phyloP scores from a whole-genome alignment of 1,140 invertebrate genomes.

The Sinonovacula constricta region DNA sequence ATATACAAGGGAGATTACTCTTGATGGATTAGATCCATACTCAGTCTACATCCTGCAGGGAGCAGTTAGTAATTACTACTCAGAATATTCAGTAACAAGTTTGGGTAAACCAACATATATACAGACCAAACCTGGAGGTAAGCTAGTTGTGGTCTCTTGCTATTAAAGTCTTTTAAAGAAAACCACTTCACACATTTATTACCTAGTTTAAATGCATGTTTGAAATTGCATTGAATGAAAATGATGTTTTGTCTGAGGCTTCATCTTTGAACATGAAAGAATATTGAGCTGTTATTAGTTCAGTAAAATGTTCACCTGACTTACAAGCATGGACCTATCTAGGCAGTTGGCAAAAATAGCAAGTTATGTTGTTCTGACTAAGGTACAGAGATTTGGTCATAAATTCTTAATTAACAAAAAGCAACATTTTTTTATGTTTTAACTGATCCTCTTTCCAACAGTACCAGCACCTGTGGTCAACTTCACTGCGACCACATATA shows the following conservation, averaged over 20 bases:
- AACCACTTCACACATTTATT: background rate
- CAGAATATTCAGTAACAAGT: constrained; percentile 81
- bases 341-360: background rate
- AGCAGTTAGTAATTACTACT: constrained; percentile 88
- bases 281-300: background rate
- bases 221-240: background rate
- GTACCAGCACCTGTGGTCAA: constrained; percentile 87
- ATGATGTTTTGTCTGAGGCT: background rate
- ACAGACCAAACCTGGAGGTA: constrained; percentile 88
- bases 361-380: background rate
- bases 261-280: background rate
- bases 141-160: constrained; percentile 5
- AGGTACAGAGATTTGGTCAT: background rate
- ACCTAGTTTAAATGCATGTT: background rate
- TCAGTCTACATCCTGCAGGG: constrained; percentile 88
- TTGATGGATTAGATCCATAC: constrained; percentile 86
- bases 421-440: background rate
- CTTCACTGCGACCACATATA: constrained; percentile 84
- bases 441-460: constrained; percentile 64
- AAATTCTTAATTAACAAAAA: background rate
- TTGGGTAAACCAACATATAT: constrained; percentile 82
- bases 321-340: no score
- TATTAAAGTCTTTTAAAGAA: background rate
- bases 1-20: constrained; percentile 79
- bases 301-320: background rate